Conservation (phyloP, 1,140 invertebrate species). For the Eumeta japonica region DNA sequence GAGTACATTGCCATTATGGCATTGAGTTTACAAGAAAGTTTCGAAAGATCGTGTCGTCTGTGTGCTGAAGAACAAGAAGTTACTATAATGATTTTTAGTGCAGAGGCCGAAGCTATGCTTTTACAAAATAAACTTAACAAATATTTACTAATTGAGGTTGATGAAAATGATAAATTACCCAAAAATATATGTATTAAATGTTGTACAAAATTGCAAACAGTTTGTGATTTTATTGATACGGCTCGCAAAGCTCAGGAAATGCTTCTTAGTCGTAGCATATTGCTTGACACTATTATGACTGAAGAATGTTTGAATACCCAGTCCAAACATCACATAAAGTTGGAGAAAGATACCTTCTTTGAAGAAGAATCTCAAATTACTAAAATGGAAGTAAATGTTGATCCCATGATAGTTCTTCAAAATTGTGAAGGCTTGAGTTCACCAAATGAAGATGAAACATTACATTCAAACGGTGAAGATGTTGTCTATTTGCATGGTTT, state of each 20-base stretch:
- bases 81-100: conserved; percentile 51
- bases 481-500: conserved; percentile 35
- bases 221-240: conserved; percentile 49
- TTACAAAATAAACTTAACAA: conserved; percentile 46
- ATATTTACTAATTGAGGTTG: conserved; percentile 50
- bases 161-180: conserved; percentile 46
- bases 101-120: conserved; percentile 46
- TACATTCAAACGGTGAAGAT: conserved; percentile 15
- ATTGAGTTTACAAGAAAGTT: conserved; percentile 18
- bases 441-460: conserved; percentile 9
- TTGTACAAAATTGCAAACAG: conserved; percentile 46
- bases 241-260: conserved; percentile 39
- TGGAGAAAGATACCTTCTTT: conserved; percentile 6
- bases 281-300: conserved; percentile 14
- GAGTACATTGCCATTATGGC: conserved; percentile 14
- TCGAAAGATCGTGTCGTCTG: conserved; percentile 45
- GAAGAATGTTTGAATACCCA: conserved; percentile 2
- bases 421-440: conserved; percentile 24
- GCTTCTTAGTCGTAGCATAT: conserved; percentile 22
- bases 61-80: conserved; percentile 49
- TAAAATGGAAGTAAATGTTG: conserved; percentile 47
- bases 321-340: background rate
- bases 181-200: conserved; percentile 53
- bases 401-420: conserved; percentile 50
- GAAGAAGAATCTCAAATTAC: conserved; percentile 28